A percentile compares a stretch with the other conserved stretches of the same genome.
These are phyloP conservation scores for Porites evermanni DNA, from an alignment of 92 coral and sea anemone species.

Conservation along the genomic window DNA sequence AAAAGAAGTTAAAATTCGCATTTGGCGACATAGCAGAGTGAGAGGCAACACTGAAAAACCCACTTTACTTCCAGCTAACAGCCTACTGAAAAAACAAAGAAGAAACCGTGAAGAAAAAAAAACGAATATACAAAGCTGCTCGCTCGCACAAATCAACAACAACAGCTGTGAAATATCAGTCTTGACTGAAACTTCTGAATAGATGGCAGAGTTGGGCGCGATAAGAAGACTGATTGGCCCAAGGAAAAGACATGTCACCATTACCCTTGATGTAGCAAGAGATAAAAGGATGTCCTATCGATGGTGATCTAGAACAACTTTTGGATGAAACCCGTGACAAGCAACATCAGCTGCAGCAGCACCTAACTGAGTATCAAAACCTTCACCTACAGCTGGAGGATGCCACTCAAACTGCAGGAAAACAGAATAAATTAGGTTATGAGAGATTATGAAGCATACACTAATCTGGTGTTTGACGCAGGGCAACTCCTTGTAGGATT, in stretches of 20 bases:
- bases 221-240: constrained; percentile 8
- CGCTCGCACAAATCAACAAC: background rate
- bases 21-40: background rate
- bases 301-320: constrained; percentile 3
- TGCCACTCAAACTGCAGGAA: background rate
- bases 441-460: background rate
- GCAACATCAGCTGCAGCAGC: background rate
- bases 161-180: background rate
- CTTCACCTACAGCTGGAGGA: constrained; percentile 14
- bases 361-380: background rate
- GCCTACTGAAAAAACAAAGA: background rate
- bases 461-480: background rate
- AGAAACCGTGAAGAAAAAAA: background rate
- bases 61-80: background rate
- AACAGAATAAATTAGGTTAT: background rate
- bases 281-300: constrained; percentile 8
- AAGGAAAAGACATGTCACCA: background rate
- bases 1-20: no score
- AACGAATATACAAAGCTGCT: background rate
- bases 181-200: background rate
- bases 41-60: no score
- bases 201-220: background rate
- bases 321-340: constrained; percentile 8
- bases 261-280: background rate
- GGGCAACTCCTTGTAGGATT: constrained; percentile 18